Evolutionary conservation across 2,797 vertebrate species (phyloP).

Genomic region (Cuculus canorus): DNA sequence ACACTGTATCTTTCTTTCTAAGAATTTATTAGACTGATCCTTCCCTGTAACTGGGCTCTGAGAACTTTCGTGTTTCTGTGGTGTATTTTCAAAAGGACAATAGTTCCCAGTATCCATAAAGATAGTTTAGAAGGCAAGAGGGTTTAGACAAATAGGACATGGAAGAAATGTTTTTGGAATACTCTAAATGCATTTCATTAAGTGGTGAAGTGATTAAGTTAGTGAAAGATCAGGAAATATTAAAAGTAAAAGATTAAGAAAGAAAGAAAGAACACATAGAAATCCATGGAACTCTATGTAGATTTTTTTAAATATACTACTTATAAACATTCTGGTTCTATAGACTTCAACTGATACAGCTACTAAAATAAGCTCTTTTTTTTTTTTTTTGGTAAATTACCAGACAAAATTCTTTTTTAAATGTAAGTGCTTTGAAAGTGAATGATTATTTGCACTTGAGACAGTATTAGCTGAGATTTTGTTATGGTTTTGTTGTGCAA

Average conservation of each 20-base stretch:
- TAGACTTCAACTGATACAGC: neutral
- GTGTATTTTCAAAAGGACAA: neutral
- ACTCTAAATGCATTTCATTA: neutral
- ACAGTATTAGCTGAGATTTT: neutral
- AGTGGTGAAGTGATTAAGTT: neutral
- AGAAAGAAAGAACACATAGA: neutral
- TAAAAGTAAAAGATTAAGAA: neutral
- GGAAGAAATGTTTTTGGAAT: neutral
- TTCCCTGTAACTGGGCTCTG: neutral
- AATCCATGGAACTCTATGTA: neutral
- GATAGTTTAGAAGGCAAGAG: neutral
- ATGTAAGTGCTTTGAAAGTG: neutral
- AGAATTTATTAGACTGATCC: neutral
- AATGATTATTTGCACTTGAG: neutral
- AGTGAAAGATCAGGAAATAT: neutral
- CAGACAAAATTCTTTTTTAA: neutral
- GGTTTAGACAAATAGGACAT: neutral
- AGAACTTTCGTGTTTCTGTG: neutral
- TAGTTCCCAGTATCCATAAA: neutral
- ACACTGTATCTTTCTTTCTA: neutral
- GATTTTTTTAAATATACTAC: neutral
- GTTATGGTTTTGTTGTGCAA: neutral
- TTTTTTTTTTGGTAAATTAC: neutral
- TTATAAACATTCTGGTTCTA: neutral
- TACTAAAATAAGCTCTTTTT: neutral